Conservation (phyloP, 2,797 vertebrate genomes). For the Enteromius paludinosus region DNA sequence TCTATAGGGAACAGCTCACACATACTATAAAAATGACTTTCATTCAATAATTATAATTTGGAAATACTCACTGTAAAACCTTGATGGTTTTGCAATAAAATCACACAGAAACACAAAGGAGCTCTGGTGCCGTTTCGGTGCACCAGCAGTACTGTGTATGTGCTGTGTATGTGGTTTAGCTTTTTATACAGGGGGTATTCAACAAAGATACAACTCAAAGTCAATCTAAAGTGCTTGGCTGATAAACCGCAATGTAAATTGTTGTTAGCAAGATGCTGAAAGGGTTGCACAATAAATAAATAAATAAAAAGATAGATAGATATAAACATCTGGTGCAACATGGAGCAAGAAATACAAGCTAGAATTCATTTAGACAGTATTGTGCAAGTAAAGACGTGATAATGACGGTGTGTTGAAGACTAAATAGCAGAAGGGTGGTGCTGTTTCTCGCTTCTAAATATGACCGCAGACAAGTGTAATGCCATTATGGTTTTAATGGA, state of each 20-base stretch:
- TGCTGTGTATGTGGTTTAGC: constrained; percentile 47
- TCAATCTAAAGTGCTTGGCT: not conserved
- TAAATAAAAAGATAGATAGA: not conserved
- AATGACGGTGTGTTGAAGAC: not conserved
- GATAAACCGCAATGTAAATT: not conserved
- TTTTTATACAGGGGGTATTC: constrained; percentile 37
- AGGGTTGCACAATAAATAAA: not conserved
- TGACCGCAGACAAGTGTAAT: constrained; percentile 39
- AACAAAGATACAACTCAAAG: constrained; percentile 12
- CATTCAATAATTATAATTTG: constrained; percentile 56
- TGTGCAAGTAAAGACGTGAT: constrained; percentile 12
- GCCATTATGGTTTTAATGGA: constrained; percentile 26
- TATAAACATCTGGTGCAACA: constrained; percentile 9
- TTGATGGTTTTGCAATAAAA: constrained; percentile 53
- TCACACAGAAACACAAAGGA: constrained; percentile 38
- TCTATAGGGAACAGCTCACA: constrained; percentile 32
- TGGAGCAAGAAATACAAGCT: not conserved
- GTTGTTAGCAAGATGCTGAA: not conserved
- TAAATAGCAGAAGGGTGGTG: constrained; percentile 27
- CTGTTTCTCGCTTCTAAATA: constrained; percentile 22
- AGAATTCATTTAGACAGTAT: not conserved
- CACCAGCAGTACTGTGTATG: not conserved
- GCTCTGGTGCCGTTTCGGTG: constrained; percentile 39
- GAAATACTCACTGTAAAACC: constrained; percentile 52
- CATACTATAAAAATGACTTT: constrained; percentile 34